Evolutionary conservation across 2,113 vertebrate genomes (phyloP).

Genomic region (Australoheros scitulus): DNA sequence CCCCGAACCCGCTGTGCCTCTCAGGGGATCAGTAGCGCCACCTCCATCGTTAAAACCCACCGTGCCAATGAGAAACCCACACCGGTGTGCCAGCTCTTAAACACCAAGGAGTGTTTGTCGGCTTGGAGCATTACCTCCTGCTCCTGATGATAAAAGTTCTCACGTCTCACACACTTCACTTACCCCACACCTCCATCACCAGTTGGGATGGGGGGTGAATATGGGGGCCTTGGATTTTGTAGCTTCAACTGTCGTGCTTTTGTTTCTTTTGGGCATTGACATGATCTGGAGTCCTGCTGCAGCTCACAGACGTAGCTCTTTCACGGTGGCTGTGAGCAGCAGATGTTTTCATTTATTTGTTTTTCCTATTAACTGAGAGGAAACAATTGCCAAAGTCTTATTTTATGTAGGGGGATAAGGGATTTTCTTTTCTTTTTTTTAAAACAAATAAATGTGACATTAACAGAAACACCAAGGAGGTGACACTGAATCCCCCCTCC

Average conservation of each 20-base stretch:
- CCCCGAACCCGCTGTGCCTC: slow-evolving; percentile 63
- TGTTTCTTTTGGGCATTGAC: slow-evolving; percentile 63
- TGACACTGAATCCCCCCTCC: slow-evolving; percentile 50
- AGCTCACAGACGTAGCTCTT: slow-evolving; percentile 43
- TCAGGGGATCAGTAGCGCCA: slow-evolving; percentile 88
- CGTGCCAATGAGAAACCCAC: slow-evolving; percentile 81
- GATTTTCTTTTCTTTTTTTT: slow-evolving; percentile 54
- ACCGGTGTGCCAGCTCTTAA: slow-evolving; percentile 83
- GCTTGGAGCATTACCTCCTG: slow-evolving; percentile 21
- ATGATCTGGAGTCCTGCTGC: slow-evolving; percentile 47
- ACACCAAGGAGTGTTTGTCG: slow-evolving; percentile 45
- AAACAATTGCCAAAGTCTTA: slow-evolving; percentile 80
- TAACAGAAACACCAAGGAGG: slow-evolving; percentile 42
- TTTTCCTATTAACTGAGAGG: slow-evolving; percentile 58
- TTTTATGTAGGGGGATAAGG: slow-evolving; percentile 77
- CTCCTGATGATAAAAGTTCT: slow-evolving; percentile 42
- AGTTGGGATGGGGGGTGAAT: not conserved
- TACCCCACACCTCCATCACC: not conserved
- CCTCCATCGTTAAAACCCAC: slow-evolving; percentile 81
- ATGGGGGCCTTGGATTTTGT: slow-evolving; percentile 44
- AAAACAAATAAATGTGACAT: slow-evolving; percentile 43
- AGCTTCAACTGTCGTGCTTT: slow-evolving; percentile 65
- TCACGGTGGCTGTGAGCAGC: slow-evolving; percentile 26
- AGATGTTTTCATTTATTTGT: slow-evolving; percentile 37
- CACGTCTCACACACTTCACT: slow-evolving; percentile 31